phyloP scores from a whole-genome alignment of 2,113 vertebrate species.

The Vireo altiloquus region DNA sequence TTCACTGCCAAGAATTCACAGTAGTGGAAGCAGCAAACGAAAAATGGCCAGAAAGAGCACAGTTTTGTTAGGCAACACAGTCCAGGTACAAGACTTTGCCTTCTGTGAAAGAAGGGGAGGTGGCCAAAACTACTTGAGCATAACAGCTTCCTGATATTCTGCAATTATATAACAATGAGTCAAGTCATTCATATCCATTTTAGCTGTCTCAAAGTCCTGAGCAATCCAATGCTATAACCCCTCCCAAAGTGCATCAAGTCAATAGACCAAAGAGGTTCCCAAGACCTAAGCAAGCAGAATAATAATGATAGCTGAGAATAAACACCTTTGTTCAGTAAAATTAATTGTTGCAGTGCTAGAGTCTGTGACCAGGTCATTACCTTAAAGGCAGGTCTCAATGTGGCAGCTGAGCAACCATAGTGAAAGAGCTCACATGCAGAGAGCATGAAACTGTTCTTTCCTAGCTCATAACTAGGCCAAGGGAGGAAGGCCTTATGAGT shows the following conservation, averaged over 20 bases:
- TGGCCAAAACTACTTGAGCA: conserved; percentile 10
- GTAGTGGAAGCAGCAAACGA: not conserved
- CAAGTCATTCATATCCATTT: conserved; percentile 43
- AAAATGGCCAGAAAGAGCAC: conserved; percentile 13
- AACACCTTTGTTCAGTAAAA: conserved; percentile 54
- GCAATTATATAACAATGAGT: conserved; percentile 47
- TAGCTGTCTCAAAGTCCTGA: conserved; percentile 9
- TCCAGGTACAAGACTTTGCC: conserved; percentile 21
- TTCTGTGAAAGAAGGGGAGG: not conserved
- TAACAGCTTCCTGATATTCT: conserved; percentile 24
- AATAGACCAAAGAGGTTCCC: conserved; percentile 37
- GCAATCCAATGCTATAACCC: not conserved
- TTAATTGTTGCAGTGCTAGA: not conserved
- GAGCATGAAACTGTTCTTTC: not conserved
- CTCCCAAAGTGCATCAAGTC: not conserved
- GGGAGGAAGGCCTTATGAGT: not conserved
- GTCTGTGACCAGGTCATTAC: conserved; percentile 43
- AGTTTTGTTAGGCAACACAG: not conserved
- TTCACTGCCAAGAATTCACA: conserved; percentile 38
- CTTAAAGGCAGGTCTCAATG: not conserved
- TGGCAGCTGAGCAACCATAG: not conserved
- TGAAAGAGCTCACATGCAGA: not conserved
- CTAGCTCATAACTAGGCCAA: not conserved
- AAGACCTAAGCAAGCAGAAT: conserved; percentile 29
- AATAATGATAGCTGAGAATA: conserved; percentile 4